Evolutionary conservation across 2,888 invertebrate species (phyloP).

Genomic region (Thalpophila matura): DNA sequence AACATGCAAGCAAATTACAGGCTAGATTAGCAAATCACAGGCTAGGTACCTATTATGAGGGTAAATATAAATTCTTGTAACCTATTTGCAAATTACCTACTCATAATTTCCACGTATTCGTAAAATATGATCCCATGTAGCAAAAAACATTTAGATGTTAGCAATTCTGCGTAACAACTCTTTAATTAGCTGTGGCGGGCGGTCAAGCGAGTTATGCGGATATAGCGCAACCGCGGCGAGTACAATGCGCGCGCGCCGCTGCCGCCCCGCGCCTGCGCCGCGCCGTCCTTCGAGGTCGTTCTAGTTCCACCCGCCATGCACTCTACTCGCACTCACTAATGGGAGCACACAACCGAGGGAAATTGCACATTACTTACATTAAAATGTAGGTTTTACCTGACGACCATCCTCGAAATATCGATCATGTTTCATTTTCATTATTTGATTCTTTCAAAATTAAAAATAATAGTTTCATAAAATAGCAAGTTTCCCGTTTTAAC

Average conservation of each 20-base stretch:
- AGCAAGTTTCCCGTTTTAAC: slow-evolving; percentile 7
- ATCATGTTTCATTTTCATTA: too few relatives aligned
- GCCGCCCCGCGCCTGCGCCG: slow-evolving; percentile 46
- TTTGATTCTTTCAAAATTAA: too few relatives aligned
- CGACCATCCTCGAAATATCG: neutral
- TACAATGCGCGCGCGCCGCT: slow-evolving; percentile 65
- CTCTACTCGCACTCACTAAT: slow-evolving; percentile 39
- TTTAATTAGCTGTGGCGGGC: slow-evolving; percentile 69
- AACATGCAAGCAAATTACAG: neutral
- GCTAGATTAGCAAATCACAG: neutral
- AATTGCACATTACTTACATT: slow-evolving; percentile 24
- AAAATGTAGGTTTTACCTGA: slow-evolving; percentile 11
- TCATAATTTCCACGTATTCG: slow-evolving; percentile 31
- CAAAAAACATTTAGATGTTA: slow-evolving; percentile 59
- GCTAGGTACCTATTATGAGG: neutral
- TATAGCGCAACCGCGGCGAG: slow-evolving; percentile 82
- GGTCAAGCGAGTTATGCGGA: slow-evolving; percentile 85
- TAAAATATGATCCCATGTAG: slow-evolving; percentile 47
- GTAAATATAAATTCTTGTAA: slow-evolving; percentile 7
- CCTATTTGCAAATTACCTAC: slow-evolving; percentile 25
- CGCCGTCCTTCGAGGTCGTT: slow-evolving; percentile 85
- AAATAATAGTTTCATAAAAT: slow-evolving; percentile 7
- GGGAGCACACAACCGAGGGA: slow-evolving; percentile 20
- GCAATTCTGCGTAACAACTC: slow-evolving; percentile 60
- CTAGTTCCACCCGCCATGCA: slow-evolving; percentile 68